Conservation (phyloP, 2,113 vertebrate genomes). For the Pseudorhombus dupliciocellatus region DNA sequence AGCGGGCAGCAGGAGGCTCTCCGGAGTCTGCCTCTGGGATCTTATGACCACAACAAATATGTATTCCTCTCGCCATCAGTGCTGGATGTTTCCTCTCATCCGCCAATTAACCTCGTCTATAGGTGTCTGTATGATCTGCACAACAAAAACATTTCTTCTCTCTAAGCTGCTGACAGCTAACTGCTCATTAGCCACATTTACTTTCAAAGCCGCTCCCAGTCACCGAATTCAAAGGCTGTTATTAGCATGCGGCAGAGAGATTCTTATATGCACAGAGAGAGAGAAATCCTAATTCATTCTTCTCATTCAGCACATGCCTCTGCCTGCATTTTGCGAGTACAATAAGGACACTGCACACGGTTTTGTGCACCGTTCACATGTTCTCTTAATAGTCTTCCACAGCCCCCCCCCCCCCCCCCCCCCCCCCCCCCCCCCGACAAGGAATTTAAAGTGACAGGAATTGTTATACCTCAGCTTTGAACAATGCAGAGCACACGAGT, state of each 20-base stretch:
- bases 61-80: slow-evolving; percentile 15
- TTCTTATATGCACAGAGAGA: neutral
- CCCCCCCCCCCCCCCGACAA: neutral
- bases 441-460: slow-evolving; percentile 14
- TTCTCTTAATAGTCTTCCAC: slow-evolving; percentile 19
- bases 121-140: slow-evolving; percentile 26
- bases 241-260: slow-evolving; percentile 27
- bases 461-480: slow-evolving; percentile 15
- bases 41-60: slow-evolving; percentile 10
- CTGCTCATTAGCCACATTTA: slow-evolving; percentile 54
- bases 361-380: slow-evolving; percentile 7
- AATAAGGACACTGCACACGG: neutral
- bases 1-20: neutral
- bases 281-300: neutral
- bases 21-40: slow-evolving; percentile 1
- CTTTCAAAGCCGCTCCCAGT: slow-evolving; percentile 45
- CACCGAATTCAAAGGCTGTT: slow-evolving; percentile 37
- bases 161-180: slow-evolving; percentile 39
- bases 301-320: neutral
- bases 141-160: slow-evolving; percentile 35
- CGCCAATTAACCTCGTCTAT: slow-evolving; percentile 46
- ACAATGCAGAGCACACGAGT: neutral
- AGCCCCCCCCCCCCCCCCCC: no score
- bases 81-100: slow-evolving; percentile 31
- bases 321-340: neutral